A percentile compares a stretch with the other conserved stretches of the same genome.
Conservation (phyloP, 2,888 invertebrate genomes). For the Anoncus sp. region DNA sequence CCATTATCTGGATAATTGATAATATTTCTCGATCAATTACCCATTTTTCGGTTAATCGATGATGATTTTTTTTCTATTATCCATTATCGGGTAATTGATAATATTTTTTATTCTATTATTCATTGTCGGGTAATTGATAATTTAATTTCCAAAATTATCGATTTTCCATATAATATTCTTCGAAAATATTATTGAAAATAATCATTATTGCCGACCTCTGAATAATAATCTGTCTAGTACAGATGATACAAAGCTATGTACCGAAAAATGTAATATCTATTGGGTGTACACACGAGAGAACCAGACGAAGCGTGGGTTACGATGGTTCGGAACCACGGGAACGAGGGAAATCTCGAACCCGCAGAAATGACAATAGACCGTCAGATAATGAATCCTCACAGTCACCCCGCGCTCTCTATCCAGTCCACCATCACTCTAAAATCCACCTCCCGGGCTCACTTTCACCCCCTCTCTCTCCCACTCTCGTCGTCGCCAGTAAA, state of each 20-base stretch:
- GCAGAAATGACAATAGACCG: slow-evolving; percentile 81
- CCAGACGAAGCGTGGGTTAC: slow-evolving; percentile 49
- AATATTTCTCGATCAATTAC: too few species aligned
- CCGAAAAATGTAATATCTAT: slow-evolving; percentile 42
- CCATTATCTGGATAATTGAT: too few species aligned
- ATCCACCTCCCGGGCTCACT: slow-evolving; percentile 70
- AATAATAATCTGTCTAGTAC: not conserved
- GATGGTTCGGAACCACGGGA: slow-evolving; percentile 56
- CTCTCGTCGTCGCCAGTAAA: slow-evolving; percentile 39
- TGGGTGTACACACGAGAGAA: slow-evolving; percentile 41
- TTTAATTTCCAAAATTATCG: too few species aligned
- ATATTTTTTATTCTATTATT: too few species aligned
- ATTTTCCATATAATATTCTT: too few species aligned
- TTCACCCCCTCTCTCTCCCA: slow-evolving; percentile 37
- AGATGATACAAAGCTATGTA: slow-evolving; percentile 10
- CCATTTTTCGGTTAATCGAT: too few species aligned
- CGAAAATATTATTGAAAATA: too few species aligned
- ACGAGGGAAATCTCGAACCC: slow-evolving; percentile 77
- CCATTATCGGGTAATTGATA: too few species aligned
- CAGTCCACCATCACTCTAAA: slow-evolving; percentile 73
- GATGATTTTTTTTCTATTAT: too few species aligned
- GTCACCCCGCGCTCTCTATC: slow-evolving; percentile 68
- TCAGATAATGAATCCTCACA: slow-evolving; percentile 80
- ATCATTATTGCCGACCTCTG: too few species aligned
- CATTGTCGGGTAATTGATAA: too few species aligned